Conservation (phyloP, 2,113 vertebrate genomes). For the Erpornis zantholeuca region DNA sequence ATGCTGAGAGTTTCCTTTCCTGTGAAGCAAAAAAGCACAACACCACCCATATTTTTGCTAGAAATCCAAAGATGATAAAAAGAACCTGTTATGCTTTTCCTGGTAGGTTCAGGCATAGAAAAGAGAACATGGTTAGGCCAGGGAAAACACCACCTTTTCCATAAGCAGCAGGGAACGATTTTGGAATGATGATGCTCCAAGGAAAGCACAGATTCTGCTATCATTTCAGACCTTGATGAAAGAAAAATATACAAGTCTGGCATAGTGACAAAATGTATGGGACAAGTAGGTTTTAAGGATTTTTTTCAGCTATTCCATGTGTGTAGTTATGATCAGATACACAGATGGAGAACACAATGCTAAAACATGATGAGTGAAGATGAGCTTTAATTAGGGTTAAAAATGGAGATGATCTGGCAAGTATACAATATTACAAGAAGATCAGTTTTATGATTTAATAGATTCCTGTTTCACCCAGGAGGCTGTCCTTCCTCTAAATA, state of each 20-base stretch:
- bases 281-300: neutral
- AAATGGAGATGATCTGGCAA: neutral
- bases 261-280: neutral
- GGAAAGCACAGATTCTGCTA: neutral
- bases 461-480: neutral
- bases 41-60: neutral
- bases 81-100: neutral
- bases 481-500: neutral
- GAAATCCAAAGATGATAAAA: neutral
- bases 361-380: neutral
- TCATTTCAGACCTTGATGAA: neutral
- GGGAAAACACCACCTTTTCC: neutral
- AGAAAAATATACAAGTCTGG: neutral
- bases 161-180: rapidly evolving
- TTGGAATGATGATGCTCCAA: neutral
- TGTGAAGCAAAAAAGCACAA: neutral
- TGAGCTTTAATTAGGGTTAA: neutral
- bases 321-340: neutral
- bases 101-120: neutral
- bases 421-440: neutral
- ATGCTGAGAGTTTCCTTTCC: neutral
- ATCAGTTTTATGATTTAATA: neutral
- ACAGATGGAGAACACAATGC: neutral
- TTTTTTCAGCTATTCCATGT: neutral
- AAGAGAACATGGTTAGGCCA: neutral